These are phyloP conservation scores for Podarcis siculus DNA, from an alignment of 2,797 vertebrate genomes.

Conservation along the genomic window DNA sequence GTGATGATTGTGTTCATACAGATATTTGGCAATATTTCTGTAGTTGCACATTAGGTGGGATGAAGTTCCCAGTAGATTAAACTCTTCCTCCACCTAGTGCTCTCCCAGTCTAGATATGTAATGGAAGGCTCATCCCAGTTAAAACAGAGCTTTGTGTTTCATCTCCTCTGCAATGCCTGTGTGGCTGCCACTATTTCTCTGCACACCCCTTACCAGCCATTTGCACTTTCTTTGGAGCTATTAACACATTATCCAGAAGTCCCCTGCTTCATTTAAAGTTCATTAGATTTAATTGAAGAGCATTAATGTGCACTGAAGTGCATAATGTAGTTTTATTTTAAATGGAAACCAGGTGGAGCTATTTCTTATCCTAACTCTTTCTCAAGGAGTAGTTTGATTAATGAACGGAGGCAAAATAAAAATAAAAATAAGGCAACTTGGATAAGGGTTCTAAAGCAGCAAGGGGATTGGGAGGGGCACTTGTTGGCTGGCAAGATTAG, in stretches of 20 bases:
- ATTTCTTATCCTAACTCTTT: neutral
- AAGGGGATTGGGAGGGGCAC: neutral
- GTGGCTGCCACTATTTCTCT: neutral
- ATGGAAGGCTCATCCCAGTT: neutral
- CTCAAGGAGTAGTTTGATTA: neutral
- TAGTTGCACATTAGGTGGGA: neutral
- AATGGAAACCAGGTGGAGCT: slow-evolving; percentile 11
- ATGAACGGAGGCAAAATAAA: neutral
- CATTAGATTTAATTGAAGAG: slow-evolving; percentile 17
- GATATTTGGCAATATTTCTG: neutral
- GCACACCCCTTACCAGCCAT: neutral
- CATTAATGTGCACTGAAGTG: slow-evolving; percentile 7
- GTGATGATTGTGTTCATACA: neutral
- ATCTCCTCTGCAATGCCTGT: neutral
- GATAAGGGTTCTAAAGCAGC: neutral
- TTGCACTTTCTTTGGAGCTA: slow-evolving; percentile 9
- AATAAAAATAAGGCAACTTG: neutral
- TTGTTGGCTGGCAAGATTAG: neutral
- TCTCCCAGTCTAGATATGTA: neutral
- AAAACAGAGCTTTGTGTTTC: neutral
- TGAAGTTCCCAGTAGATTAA: neutral
- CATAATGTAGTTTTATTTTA: slow-evolving; percentile 20
- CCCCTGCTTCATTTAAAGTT: slow-evolving; percentile 9
- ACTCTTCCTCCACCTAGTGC: neutral
- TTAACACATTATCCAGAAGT: slow-evolving; percentile 2